Base-by-base conservation (phyloP, 2,113 vertebrate species). In the Seriola aureovittata region DNA sequence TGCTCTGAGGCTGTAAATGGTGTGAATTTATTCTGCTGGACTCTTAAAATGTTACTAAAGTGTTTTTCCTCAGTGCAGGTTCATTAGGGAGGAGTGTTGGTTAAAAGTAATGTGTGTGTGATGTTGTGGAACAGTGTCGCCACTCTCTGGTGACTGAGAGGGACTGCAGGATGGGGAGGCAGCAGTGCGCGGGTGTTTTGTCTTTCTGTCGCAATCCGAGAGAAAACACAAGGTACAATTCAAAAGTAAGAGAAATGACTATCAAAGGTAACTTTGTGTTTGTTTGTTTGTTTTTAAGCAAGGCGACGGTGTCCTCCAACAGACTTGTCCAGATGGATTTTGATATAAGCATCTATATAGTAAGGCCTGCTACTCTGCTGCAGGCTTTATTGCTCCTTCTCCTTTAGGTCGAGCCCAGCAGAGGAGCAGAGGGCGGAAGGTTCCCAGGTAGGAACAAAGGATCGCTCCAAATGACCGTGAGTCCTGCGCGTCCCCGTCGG, bases 71-170 rank as follows among this genome's bases (percentile, higher is more conserved):
- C 38, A 40, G 38, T 44, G 84, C 72, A 78, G 77, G 69, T 78
- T 91, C 81, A 79, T 74, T 81, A 78, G 46, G 46, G 73, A 60
- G 38, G 29, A 68, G 44, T 42, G 44, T 46, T 81, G 34, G 44
- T 46, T 80, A 34, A 54, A 23, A 50, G 21, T 17, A 65, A 57
- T 16, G 2, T 59, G 55, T 57, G 16, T 3, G 29, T 29, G 64
- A 62, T 95, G 96, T 60, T 93, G 78, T 96, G 93, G 94, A 95
- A 89, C 90, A 93, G 96, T 93, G 95, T 94, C 96, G 96, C 96
- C 97, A 96, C 94, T 97, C 94, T 79, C 95, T 96, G 97, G 94
- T 52, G 0, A 0, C 0, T 0, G 0, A 0, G 0, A 0, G 17
- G 74, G 16, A 82, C 59, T 93, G 75, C 89, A 85, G 17, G 34